Evolutionary conservation across 2,888 invertebrate species (phyloP).

Genomic region (Eupithecia subumbrata): DNA sequence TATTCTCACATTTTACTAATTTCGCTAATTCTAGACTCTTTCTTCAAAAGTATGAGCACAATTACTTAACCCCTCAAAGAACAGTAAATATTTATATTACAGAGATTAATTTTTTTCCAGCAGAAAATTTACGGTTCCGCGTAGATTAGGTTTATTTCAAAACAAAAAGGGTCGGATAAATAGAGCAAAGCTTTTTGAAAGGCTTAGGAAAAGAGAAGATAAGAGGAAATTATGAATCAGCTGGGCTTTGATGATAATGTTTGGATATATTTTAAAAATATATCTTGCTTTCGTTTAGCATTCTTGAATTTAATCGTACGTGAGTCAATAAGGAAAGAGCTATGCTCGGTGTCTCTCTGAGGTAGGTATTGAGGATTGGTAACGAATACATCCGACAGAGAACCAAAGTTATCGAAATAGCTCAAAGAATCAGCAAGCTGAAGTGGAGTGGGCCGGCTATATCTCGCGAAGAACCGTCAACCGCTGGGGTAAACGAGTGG

Average conservation of each 20-base stretch:
- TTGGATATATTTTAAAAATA: too few relatives aligned
- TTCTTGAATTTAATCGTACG: background rate
- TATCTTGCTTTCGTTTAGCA: background rate
- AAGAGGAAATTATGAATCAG: background rate
- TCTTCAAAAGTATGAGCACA: slow-evolving; percentile 1
- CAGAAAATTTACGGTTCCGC: slow-evolving; percentile 11
- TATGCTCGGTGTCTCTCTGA: too few relatives aligned
- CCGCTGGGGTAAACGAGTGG: too few relatives aligned
- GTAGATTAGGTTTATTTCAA: slow-evolving; percentile 10
- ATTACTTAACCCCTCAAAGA: slow-evolving; percentile 2
- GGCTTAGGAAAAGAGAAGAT: background rate
- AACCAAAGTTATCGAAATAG: too few relatives aligned
- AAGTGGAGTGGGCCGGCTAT: too few relatives aligned
- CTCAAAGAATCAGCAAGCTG: too few relatives aligned
- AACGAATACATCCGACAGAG: too few relatives aligned
- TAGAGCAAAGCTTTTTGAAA: slow-evolving; percentile 2
- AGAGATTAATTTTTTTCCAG: slow-evolving; percentile 6
- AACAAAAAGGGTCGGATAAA: slow-evolving; percentile 15
- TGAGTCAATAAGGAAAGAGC: too few relatives aligned
- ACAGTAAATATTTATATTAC: slow-evolving; percentile 14
- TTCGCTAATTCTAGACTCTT: background rate
- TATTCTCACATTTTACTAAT: background rate
- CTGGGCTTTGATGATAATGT: background rate
- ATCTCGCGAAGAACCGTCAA: too few relatives aligned
- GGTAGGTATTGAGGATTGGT: too few relatives aligned